Evolutionary conservation across 1,140 invertebrate species (phyloP).

Genomic region (Temnothorax curvispinosus): DNA sequence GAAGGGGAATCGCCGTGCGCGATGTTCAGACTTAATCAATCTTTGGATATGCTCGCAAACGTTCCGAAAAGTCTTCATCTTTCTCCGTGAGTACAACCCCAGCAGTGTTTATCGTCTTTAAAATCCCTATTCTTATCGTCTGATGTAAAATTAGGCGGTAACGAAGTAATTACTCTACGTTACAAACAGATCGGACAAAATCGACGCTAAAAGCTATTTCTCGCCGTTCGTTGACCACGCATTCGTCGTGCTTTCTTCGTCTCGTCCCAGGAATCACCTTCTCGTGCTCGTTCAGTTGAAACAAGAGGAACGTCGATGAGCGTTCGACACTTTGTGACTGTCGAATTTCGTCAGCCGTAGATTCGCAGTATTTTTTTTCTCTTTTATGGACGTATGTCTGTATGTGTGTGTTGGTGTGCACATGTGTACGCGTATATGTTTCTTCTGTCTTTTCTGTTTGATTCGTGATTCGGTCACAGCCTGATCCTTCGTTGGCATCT

Average conservation of each 20-base stretch:
- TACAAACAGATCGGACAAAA: constrained; percentile 70
- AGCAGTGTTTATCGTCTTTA: constrained; percentile 44
- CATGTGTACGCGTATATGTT: constrained; percentile 37
- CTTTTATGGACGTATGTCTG: constrained; percentile 11
- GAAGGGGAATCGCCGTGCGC: constrained; percentile 67
- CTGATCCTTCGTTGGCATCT: constrained; percentile 72
- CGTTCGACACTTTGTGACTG: constrained; percentile 58
- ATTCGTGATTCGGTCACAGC: constrained; percentile 73
- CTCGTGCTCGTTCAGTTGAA: constrained; percentile 59
- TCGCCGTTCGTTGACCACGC: constrained; percentile 73
- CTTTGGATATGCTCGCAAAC: constrained; percentile 42
- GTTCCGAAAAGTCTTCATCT: constrained; percentile 23
- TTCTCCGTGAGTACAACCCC: constrained; percentile 26
- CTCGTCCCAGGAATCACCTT: constrained; percentile 54
- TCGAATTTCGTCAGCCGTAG: constrained; percentile 48
- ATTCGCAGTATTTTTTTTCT: constrained; percentile 16
- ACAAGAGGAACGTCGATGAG: constrained; percentile 47
- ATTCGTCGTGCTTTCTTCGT: constrained; percentile 67
- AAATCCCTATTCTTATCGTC: constrained; percentile 47
- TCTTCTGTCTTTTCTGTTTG: constrained; percentile 55
- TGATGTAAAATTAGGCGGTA: constrained; percentile 72
- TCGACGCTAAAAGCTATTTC: constrained; percentile 67
- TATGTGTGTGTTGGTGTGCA: constrained; percentile 34
- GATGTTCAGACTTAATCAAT: constrained; percentile 44
- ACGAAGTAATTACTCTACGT: constrained; percentile 63